These are phyloP conservation scores for Anastatus disparis DNA, from an alignment of 1,140 invertebrate species.

Conservation along the genomic window DNA sequence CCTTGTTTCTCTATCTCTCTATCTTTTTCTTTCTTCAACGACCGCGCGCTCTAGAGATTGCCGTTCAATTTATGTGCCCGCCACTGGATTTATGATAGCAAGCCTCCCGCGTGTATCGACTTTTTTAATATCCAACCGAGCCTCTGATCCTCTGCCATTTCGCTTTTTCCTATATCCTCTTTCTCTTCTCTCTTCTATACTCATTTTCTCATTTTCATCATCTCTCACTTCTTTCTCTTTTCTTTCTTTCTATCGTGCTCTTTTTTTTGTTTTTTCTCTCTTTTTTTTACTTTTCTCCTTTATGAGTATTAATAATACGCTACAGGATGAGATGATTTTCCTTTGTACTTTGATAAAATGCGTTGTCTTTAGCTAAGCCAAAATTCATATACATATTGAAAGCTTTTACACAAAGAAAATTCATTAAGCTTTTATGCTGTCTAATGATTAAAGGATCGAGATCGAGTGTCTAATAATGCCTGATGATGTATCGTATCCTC, in stretches of 20 bases:
- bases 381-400: no score
- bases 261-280: background rate
- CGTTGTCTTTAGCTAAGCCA: no score
- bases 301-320: no score
- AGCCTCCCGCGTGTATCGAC: constrained; percentile 31
- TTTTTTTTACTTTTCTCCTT: background rate
- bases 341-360: no score
- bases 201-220: constrained; percentile 7
- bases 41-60: constrained; percentile 49
- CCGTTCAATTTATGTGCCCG: constrained; percentile 47
- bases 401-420: no score
- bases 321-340: no score
- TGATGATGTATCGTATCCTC: no score
- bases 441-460: no score
- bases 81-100: constrained; percentile 46
- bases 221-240: background rate
- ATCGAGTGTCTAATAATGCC: no score
- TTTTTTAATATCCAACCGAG: constrained; percentile 46
- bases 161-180: constrained; percentile 10
- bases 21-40: no score
- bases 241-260: background rate
- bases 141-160: background rate
- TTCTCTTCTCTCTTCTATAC: constrained; percentile 12
- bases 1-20: no score
- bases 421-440: background rate